phyloP scores from a whole-genome alignment of 1,140 invertebrate species.

The Galleria mellonella region DNA sequence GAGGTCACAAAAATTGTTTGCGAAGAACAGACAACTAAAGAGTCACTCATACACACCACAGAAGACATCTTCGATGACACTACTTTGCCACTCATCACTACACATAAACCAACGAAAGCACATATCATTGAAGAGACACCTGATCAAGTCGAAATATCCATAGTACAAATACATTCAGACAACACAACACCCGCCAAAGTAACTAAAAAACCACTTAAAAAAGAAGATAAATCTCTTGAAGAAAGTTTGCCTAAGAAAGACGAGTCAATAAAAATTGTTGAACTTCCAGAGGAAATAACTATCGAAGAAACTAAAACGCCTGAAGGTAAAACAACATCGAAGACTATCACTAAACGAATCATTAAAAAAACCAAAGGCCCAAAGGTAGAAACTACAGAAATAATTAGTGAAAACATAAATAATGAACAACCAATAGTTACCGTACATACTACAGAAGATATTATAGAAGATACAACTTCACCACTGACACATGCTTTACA shows the following conservation, averaged over 20 bases:
- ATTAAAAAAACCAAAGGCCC: not conserved
- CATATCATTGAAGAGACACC: constrained; percentile 34
- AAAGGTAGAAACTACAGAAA: constrained; percentile 17
- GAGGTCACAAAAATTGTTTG: constrained; percentile 16
- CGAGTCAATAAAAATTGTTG: not conserved
- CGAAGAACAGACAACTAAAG: constrained; percentile 13
- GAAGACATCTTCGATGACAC: constrained; percentile 17
- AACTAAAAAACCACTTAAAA: constrained; percentile 44
- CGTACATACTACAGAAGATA: constrained; percentile 5
- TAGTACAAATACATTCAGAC: constrained; percentile 42
- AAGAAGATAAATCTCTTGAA: constrained; percentile 34
- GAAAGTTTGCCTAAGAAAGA: constrained; percentile 21
- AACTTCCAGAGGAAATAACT: constrained; percentile 5
- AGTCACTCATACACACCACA: constrained; percentile 12
- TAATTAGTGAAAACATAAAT: constrained; percentile 14
- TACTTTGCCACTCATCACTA: constrained; percentile 17
- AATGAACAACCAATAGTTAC: constrained; percentile 15
- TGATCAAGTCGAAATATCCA: constrained; percentile 59
- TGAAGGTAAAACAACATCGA: constrained; percentile 28
- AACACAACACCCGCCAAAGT: constrained; percentile 24
- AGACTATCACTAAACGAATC: constrained; percentile 39
- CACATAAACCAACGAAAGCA: constrained; percentile 12
- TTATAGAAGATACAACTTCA: not conserved
- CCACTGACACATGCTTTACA: constrained; percentile 15
- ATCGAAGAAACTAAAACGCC: constrained; percentile 16